Evolutionary conservation across 1,140 invertebrate genomes (phyloP), one percentile per base, ranked within the genome.

Genomic region (Hycleus phaleratus): DNA sequence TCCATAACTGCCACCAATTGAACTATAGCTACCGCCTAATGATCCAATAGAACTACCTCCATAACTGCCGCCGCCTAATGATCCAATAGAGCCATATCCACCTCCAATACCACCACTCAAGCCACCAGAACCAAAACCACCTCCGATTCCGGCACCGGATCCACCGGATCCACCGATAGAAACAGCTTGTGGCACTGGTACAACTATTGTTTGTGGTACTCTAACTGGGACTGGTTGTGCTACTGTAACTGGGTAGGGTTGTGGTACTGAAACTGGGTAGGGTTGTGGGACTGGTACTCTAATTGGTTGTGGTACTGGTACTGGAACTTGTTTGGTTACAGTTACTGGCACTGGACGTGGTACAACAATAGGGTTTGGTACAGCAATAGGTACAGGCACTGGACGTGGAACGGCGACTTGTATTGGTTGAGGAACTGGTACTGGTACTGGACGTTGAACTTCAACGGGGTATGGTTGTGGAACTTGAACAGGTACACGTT

Each of bases 391-490:
- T 7, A 72, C 67, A 44, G 60, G 60, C 32, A 67, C 68, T 26
- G 68, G 63, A 0, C 76, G 71, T 1, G 73, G 69, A 3, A 70
- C 67, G 46, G 49, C 11, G 7, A 61, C 58, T 39, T 54, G 45
- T 7, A 56, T 47, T 10, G 61, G 58, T 48, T 53, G 50, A 18
- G 60, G 48, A 18, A 56, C 46, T 42, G 64, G 67, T 26, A 70
- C 68, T 44, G 66, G 65, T 24, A 70, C 67, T 47, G 60, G 64
- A 9, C 73, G 69, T 0, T 73, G 74, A 1, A 78, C 74, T 8
- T 76, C 79, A 61, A 68, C 73, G 49, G 63, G 80, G 67, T 70
- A 65, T 0, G 70, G 67, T 4, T 61, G 61, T 2, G 64, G 70
- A 45, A 70, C 71, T 2, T 64, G 58, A 4, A 67, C 67, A 6